Conservation (phyloP, 2,888 invertebrate species). For the Eristalis arbustorum region DNA sequence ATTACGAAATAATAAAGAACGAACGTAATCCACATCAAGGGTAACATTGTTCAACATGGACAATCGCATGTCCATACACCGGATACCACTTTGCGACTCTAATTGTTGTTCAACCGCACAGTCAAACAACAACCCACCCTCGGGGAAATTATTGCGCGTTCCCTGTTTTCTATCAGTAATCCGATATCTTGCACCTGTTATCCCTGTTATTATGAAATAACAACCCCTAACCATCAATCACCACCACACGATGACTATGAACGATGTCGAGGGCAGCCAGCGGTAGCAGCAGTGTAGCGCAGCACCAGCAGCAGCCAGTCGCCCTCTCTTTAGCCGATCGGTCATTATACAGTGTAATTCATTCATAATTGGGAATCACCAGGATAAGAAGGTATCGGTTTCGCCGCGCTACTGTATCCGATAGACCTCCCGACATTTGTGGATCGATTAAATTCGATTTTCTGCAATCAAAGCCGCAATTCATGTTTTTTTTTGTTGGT, state of each 20-base stretch:
- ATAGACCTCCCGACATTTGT: constrained; percentile 66
- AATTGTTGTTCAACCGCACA: constrained; percentile 69
- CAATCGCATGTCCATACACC: constrained; percentile 39
- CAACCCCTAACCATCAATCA: constrained; percentile 70
- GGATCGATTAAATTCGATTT: constrained; percentile 67
- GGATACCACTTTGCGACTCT: constrained; percentile 70
- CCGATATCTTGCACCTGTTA: constrained; percentile 69
- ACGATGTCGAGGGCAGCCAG: constrained; percentile 11
- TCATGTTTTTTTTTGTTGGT: neutral
- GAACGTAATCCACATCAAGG: constrained; percentile 42
- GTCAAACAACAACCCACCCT: constrained; percentile 65
- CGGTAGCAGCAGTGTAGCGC: neutral
- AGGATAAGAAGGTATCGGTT: constrained; percentile 61
- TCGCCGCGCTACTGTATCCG: constrained; percentile 6
- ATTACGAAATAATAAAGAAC: constrained; percentile 3
- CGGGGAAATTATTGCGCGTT: constrained; percentile 63
- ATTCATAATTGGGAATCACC: constrained; percentile 68
- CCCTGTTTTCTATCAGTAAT: constrained; percentile 45
- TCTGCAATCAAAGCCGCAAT: neutral
- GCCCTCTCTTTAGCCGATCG: constrained; percentile 29
- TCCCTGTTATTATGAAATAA: constrained; percentile 68
- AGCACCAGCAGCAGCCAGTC: neutral
- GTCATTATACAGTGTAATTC: constrained; percentile 69
- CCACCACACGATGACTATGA: constrained; percentile 10
- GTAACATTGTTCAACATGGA: constrained; percentile 33